Evolutionary conservation across 2,888 invertebrate genomes (phyloP).

Genomic region (Odontothrips loti): DNA sequence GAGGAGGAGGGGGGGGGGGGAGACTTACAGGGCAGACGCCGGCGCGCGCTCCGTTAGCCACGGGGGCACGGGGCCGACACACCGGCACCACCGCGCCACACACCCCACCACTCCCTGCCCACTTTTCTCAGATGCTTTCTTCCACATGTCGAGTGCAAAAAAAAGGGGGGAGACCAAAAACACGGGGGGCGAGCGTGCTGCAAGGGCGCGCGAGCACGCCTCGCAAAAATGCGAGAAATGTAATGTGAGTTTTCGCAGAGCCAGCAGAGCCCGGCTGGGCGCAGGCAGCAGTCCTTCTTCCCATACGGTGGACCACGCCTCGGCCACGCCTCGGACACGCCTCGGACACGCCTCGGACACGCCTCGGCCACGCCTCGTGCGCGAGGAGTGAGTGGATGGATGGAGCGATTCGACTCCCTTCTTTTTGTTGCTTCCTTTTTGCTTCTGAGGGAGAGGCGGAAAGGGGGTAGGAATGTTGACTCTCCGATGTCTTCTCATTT

Average conservation of each 20-base stretch:
- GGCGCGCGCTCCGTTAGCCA: constrained; percentile 28
- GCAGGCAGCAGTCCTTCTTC: neutral
- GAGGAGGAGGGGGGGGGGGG: constrained; percentile 33
- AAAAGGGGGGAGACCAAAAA: neutral
- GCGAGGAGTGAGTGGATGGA: too few relatives aligned
- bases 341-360: too few relatives aligned
- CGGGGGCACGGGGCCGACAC: neutral
- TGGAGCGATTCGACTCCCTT: too few relatives aligned
- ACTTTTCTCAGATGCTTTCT: neutral
- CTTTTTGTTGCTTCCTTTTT: too few relatives aligned
- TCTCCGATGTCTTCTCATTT: too few relatives aligned
- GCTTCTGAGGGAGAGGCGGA: too few relatives aligned
- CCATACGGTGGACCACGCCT: too few relatives aligned
- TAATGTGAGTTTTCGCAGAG: constrained; percentile 20
- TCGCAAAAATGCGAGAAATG: constrained; percentile 24
- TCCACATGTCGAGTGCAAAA: neutral
- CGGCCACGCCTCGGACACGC: too few relatives aligned
- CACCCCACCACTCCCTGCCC: too few relatives aligned
- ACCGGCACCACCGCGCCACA: too few relatives aligned
- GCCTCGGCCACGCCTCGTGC: too few relatives aligned
- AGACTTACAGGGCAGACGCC: constrained; percentile 40
- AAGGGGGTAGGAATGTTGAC: too few relatives aligned
- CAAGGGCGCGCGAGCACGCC: neutral
- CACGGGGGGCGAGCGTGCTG: neutral
- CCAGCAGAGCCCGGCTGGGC: constrained; percentile 32